Evolutionary conservation across 2,113 vertebrate species (phyloP).

Genomic region (Forbesichthys agassizii): DNA sequence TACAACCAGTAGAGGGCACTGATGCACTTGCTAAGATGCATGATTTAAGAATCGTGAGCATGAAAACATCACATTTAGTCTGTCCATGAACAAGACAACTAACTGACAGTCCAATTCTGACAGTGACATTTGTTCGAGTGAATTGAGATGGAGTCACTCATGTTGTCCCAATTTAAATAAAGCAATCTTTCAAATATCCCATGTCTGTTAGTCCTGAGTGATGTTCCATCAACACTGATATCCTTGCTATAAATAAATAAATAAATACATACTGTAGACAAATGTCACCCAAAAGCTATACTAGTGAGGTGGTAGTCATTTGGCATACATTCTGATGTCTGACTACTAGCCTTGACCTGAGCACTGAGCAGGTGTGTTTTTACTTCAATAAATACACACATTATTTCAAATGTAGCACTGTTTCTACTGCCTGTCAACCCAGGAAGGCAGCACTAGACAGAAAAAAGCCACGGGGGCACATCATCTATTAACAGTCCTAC

Average conservation of each 20-base stretch:
- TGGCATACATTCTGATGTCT: slow-evolving; percentile 12
- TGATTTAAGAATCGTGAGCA: background rate
- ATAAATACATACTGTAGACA: background rate
- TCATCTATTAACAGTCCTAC: background rate
- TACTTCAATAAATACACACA: slow-evolving; percentile 36
- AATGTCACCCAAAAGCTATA: background rate
- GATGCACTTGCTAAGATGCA: slow-evolving; percentile 24
- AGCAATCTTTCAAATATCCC: background rate
- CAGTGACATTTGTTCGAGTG: slow-evolving; percentile 1
- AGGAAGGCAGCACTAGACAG: background rate
- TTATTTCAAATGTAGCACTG: slow-evolving; percentile 3
- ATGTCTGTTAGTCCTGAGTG: slow-evolving; percentile 26
- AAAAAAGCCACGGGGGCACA: too few relatives aligned
- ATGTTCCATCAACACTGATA: slow-evolving; percentile 13
- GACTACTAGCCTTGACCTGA: slow-evolving; percentile 16
- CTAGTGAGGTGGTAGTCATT: background rate
- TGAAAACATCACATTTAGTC: background rate
- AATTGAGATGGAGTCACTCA: background rate
- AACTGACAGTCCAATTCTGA: slow-evolving; percentile 5
- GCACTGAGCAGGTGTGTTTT: slow-evolving; percentile 13
- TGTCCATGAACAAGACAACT: slow-evolving; percentile 28
- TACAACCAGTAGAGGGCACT: slow-evolving; percentile 56
- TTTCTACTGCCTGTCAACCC: slow-evolving; percentile 4
- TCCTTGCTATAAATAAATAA: background rate
- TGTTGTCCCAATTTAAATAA: background rate